Percentiles rank a stretch among this genome's conserved stretches.
Evolutionary conservation across 2,113 vertebrate species (phyloP).

Genomic region (Gopherus flavomarginatus): DNA sequence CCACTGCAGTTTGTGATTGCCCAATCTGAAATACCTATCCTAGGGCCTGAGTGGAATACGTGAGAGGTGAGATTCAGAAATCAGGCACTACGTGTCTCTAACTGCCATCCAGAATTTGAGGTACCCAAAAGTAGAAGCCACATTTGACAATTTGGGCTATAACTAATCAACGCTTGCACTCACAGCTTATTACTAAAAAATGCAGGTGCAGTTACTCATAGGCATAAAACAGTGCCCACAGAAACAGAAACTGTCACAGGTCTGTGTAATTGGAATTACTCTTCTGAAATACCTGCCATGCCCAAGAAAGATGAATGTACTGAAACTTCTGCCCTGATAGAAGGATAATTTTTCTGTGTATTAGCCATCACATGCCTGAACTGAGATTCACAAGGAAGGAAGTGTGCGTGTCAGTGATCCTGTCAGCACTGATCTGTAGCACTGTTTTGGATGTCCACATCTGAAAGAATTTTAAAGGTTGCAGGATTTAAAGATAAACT

Average conservation of each 20-base stretch:
- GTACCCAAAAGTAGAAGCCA: neutral
- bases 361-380: conserved; percentile 58
- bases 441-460: neutral
- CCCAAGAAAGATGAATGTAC: conserved; percentile 54
- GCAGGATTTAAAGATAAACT: neutral
- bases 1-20: neutral
- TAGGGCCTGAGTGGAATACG: neutral
- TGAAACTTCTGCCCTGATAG: neutral
- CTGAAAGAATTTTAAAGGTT: conserved; percentile 1
- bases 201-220: conserved; percentile 34
- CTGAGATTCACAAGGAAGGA: conserved; percentile 26
- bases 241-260: conserved; percentile 58
- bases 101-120: neutral
- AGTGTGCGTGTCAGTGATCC: conserved; percentile 29
- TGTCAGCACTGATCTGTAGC: conserved; percentile 29
- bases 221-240: conserved; percentile 46
- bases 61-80: neutral
- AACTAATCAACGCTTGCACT: neutral
- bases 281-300: conserved; percentile 17
- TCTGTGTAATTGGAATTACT: conserved; percentile 71
- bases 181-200: neutral
- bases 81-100: neutral
- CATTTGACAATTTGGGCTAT: neutral
- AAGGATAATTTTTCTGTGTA: conserved; percentile 44
- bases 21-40: neutral